Percentiles rank a stretch among this genome's conserved stretches.
These are phyloP conservation scores for Chrysolina haemoptera DNA, from an alignment of 2,888 invertebrate species.

Conservation along the genomic window DNA sequence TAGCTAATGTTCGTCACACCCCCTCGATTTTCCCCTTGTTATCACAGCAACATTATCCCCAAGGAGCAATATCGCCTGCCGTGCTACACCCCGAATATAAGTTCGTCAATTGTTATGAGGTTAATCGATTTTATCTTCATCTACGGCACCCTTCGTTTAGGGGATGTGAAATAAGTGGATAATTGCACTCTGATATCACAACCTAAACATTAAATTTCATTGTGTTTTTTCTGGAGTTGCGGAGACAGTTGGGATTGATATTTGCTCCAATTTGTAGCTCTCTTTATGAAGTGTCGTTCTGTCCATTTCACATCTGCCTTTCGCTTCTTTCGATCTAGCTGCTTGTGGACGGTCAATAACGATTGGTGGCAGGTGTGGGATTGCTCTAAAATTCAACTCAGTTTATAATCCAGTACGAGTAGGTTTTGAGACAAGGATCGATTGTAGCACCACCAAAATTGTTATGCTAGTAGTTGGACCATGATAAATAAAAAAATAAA, in stretches of 20 bases:
- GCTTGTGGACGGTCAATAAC: neutral
- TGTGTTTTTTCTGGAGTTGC: neutral
- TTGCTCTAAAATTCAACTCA: neutral
- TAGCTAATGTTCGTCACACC: slow-evolving; percentile 15
- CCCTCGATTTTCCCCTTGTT: slow-evolving; percentile 45
- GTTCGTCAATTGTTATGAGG: slow-evolving; percentile 48
- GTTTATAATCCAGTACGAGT: too few species aligned
- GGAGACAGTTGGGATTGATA: neutral
- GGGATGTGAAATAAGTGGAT: slow-evolving; percentile 25
- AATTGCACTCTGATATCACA: slow-evolving; percentile 23
- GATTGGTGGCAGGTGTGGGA: neutral
- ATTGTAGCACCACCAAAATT: too few species aligned
- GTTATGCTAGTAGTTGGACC: too few species aligned
- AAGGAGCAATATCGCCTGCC: slow-evolving; percentile 54
- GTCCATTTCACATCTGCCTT: neutral
- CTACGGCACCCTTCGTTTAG: slow-evolving; percentile 26
- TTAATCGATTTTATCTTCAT: slow-evolving; percentile 54
- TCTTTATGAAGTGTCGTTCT: neutral
- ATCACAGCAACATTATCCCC: slow-evolving; percentile 51
- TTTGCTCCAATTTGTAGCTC: slow-evolving; percentile 4
- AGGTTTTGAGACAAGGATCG: too few species aligned
- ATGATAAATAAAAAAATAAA: too few species aligned
- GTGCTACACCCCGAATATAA: slow-evolving; percentile 51
- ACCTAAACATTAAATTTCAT: slow-evolving; percentile 16
- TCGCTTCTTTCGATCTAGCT: neutral